Base-by-base conservation (phyloP, 2,113 vertebrate species). In the Menidia beryllina region DNA sequence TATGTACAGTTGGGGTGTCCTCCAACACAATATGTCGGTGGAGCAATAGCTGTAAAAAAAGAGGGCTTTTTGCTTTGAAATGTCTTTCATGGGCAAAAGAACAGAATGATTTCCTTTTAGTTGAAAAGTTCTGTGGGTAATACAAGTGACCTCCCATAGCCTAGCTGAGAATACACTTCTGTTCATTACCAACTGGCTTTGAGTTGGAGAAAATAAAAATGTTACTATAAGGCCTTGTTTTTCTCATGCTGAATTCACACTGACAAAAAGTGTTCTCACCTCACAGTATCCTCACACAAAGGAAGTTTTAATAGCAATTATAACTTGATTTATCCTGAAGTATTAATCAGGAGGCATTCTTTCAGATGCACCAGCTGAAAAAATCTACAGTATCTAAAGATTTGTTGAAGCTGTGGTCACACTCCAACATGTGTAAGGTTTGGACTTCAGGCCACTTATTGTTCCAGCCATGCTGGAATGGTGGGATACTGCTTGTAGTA, bases 381-480 rank as follows among this genome's bases (percentile, higher is more conserved):
- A 68, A 86, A 80, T 86, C 69, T 63, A 77, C 85, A 86, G 80
- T 84, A 88, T 91, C 84, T 83, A 85, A 82, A 71, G 79, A 77
- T 34, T 89, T 88, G 82, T 86, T 62, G 87, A 86, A 86, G 81
- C 59, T 34, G 77, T 73, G 81, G 77, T 88, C 81, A 60, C 72
- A 76, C 69, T 89, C 86, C 83, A 79, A 84, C n/a, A n/a, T 77
- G 67, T 87, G 51, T 70, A 64, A 24, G 41, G 71, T 88, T 86
- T 88, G 76, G 72, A 91, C 71, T 74, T 65, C 63, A 72, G 81
- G 75, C 85, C 88, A 83, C 79, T 86, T 86, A 72, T 85, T 86
- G 76, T 92, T 94, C 93, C 91, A 92, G 92, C 91, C 69, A 93
- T 90, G 91, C 90, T 91, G 89, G 82, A 93, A 87, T 87, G 85